phyloP scores from a whole-genome alignment of 2,888 invertebrate species.

The Rhagophthalmus giganteus region DNA sequence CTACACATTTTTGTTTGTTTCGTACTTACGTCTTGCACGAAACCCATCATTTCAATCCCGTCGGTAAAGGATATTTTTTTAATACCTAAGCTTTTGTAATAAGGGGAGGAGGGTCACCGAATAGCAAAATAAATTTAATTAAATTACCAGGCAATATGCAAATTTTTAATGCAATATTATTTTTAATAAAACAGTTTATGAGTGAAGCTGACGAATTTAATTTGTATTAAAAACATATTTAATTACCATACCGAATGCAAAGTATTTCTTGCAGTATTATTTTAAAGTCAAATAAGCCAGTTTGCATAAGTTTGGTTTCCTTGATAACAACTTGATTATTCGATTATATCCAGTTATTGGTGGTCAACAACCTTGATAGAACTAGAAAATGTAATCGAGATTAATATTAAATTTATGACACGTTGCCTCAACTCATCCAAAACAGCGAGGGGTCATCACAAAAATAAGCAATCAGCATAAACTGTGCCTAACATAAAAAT shows the following conservation, averaged over 20 bases:
- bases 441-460: not conserved
- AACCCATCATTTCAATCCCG: too few relatives aligned
- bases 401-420: constrained; percentile 3
- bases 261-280: constrained; percentile 3
- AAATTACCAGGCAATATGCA: too few relatives aligned
- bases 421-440: constrained; percentile 1
- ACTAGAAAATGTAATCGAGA: constrained; percentile 9
- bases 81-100: too few relatives aligned
- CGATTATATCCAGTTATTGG: constrained; percentile 8
- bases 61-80: too few relatives aligned
- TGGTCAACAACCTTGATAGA: constrained; percentile 11
- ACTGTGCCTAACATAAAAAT: not conserved
- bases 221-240: constrained; percentile 1
- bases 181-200: too few relatives aligned
- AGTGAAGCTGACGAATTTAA: constrained; percentile 4
- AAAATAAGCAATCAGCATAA: not conserved
- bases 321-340: constrained; percentile 7
- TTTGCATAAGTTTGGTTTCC: constrained; percentile 6
- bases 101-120: too few relatives aligned
- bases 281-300: constrained; percentile 1
- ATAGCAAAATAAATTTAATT: not conserved
- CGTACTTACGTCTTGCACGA: too few relatives aligned
- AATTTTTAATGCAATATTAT: too few relatives aligned
- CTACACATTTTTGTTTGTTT: too few relatives aligned
- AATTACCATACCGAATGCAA: constrained; percentile 5